Evolutionary conservation across 2,888 invertebrate genomes (phyloP).

Genomic region (Hypomecis atomaria): DNA sequence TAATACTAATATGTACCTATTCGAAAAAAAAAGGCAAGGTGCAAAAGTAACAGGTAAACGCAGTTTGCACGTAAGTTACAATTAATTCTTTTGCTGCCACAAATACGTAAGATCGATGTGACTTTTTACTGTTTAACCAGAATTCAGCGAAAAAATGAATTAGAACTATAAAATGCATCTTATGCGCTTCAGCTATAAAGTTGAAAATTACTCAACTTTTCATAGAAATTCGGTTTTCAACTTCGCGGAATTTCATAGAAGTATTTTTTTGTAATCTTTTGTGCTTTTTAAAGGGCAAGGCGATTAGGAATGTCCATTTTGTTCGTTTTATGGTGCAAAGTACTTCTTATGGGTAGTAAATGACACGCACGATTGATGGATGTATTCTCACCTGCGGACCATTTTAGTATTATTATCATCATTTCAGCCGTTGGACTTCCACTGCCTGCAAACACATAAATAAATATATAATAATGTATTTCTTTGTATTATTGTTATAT

Average conservation of each 20-base stretch:
- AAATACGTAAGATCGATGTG: constrained; percentile 70
- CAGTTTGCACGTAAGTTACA: constrained; percentile 47
- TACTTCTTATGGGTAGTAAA: constrained; percentile 60
- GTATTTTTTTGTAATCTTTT: constrained; percentile 65
- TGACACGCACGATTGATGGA: constrained; percentile 79
- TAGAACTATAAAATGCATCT: neutral
- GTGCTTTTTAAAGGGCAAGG: constrained; percentile 73
- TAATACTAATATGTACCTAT: no score
- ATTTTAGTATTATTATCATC: no score
- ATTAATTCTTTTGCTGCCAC: constrained; percentile 51
- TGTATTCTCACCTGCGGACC: constrained; percentile 51
- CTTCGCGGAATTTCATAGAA: constrained; percentile 42
- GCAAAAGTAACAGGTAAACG: constrained; percentile 9
- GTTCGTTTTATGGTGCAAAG: constrained; percentile 66
- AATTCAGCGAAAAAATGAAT: neutral
- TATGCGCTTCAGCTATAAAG: constrained; percentile 6
- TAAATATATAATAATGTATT: no score
- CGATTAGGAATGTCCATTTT: constrained; percentile 81
- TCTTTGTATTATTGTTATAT: no score
- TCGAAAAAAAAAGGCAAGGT: constrained; percentile 2
- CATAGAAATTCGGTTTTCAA: constrained; percentile 7
- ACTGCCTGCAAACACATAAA: no score
- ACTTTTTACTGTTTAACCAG: constrained; percentile 55
- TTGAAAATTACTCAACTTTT: neutral
- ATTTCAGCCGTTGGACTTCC: no score